phyloP scores from a whole-genome alignment of 2,797 vertebrate species.

The Botia kubotai region DNA sequence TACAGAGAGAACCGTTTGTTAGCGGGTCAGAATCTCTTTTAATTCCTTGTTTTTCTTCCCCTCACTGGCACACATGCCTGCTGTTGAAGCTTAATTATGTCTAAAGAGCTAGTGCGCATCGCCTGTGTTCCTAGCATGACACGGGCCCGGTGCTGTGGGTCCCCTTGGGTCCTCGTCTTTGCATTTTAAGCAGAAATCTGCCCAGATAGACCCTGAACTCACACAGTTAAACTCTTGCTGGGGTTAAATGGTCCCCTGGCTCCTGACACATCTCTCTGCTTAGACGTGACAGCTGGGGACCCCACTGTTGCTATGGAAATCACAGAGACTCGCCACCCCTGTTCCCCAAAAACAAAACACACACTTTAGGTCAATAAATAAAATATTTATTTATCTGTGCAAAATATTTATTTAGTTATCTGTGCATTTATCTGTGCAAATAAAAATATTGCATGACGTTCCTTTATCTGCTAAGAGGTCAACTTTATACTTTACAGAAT shows the following conservation, averaged over 20 bases:
- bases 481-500: slow-evolving; percentile 59
- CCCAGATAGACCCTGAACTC: slow-evolving; percentile 82
- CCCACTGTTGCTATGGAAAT: slow-evolving; percentile 83
- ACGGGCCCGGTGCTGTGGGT: slow-evolving; percentile 72
- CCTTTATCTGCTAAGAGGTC: slow-evolving; percentile 70
- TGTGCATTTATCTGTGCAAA: slow-evolving; percentile 26
- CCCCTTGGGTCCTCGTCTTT: slow-evolving; percentile 74
- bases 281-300: slow-evolving; percentile 85
- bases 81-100: slow-evolving; percentile 82
- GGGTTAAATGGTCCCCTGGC: slow-evolving; percentile 86
- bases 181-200: slow-evolving; percentile 82
- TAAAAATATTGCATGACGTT: slow-evolving; percentile 12
- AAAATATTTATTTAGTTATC: no score
- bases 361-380: slow-evolving; percentile 46
- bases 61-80: slow-evolving; percentile 72
- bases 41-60: slow-evolving; percentile 59
- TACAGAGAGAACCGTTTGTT: slow-evolving; percentile 51
- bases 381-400: slow-evolving; percentile 29
- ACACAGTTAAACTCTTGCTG: slow-evolving; percentile 80
- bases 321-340: slow-evolving; percentile 48
- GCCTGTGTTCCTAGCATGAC: slow-evolving; percentile 76
- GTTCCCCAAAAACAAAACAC: slow-evolving; percentile 36
- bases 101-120: slow-evolving; percentile 70
- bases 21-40: slow-evolving; percentile 51
- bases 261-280: slow-evolving; percentile 81